phyloP scores from a whole-genome alignment of 1,140 invertebrate genomes.

The Macrobrachium rosenbergii region DNA sequence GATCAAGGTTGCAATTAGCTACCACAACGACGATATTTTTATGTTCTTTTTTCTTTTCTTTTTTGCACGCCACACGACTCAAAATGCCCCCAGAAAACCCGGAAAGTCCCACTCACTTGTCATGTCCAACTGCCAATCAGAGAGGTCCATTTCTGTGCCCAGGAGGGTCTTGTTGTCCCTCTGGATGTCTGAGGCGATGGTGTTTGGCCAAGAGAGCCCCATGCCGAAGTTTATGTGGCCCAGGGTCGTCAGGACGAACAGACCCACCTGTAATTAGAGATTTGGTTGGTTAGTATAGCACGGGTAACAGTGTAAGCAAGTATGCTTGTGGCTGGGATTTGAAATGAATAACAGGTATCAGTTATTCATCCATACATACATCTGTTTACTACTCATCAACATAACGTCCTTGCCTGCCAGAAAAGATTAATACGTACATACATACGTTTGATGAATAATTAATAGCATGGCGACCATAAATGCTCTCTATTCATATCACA shows the following conservation, averaged over 20 bases:
- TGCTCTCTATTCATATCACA: no score
- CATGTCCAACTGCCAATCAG: conserved; percentile 1
- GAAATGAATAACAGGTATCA: no score
- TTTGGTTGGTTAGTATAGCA: no score
- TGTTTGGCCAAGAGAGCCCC: background rate
- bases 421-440: no score
- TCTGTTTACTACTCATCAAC: no score
- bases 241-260: background rate
- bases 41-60: no score
- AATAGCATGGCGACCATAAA: no score
- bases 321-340: no score
- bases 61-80: background rate
- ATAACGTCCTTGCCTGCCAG: no score
- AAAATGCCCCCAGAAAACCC: background rate
- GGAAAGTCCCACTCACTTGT: background rate
- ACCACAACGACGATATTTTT: background rate
- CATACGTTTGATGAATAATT: no score
- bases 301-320: no score
- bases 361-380: no score
- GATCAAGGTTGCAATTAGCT: background rate
- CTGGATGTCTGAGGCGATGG: background rate
- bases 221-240: conserved; percentile 4
- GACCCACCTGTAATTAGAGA: background rate
- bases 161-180: background rate
- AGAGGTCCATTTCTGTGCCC: background rate